Conservation (phyloP, 1,140 invertebrate species). For the Dendroctonus ponderosae region DNA sequence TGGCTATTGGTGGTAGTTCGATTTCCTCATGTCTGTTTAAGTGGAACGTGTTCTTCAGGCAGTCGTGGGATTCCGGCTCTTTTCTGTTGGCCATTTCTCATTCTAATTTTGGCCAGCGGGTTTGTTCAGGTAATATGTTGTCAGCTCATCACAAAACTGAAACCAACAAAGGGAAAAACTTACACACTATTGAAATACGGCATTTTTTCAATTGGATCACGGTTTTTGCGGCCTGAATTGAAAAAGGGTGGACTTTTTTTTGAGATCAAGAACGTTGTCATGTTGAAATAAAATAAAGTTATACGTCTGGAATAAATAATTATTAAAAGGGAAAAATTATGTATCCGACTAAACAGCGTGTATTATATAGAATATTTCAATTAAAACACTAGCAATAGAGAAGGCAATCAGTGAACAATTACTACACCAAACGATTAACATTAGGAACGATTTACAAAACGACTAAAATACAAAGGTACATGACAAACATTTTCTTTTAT, state of each 20-base stretch:
- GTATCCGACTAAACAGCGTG: no score
- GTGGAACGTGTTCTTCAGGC: conserved; percentile 44
- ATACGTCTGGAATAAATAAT: neutral
- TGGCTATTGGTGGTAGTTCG: conserved; percentile 47
- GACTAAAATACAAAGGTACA: no score
- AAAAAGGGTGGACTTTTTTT: neutral
- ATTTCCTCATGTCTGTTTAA: conserved; percentile 50
- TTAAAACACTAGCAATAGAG: no score
- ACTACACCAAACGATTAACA: no score
- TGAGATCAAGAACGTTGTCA: neutral
- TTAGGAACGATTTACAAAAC: no score
- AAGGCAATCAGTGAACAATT: no score
- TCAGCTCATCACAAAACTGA: conserved; percentile 32
- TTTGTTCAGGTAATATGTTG: neutral
- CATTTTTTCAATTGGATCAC: neutral
- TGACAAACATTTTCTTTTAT: no score
- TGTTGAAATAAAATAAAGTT: neutral
- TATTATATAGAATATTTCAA: no score
- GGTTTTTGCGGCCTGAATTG: neutral
- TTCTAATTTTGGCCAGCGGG: neutral
- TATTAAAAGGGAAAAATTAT: neutral
- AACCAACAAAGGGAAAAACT: conserved; percentile 11
- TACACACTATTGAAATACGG: neutral
- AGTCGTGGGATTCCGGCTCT: conserved; percentile 44
- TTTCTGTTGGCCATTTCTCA: conserved; percentile 45